Percentiles rank a stretch among this genome's conserved stretches.
These are phyloP conservation scores for Nettapus auritus DNA, from an alignment of 2,113 vertebrate genomes.

Conservation along the genomic window DNA sequence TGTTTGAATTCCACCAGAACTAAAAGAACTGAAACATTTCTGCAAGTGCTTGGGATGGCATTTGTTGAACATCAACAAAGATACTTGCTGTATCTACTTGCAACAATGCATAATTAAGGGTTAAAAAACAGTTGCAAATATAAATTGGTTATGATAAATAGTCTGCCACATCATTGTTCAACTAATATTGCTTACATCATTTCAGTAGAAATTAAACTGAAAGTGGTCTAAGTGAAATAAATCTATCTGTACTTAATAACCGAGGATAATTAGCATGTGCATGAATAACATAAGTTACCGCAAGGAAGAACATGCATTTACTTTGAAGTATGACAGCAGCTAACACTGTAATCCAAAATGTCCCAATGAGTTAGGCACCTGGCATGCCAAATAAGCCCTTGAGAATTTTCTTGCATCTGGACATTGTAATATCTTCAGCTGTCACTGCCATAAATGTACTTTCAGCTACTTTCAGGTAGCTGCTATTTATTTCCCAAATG, in stretches of 20 bases:
- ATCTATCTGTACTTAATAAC: background rate
- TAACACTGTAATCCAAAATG: background rate
- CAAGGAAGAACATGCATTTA: background rate
- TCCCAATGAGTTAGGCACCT: background rate
- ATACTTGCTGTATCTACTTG: background rate
- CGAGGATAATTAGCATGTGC: background rate
- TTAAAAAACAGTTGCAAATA: background rate
- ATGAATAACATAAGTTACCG: background rate
- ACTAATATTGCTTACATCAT: background rate
- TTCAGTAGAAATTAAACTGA: background rate
- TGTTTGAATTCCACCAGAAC: background rate
- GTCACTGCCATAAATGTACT: background rate
- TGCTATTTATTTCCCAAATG: background rate
- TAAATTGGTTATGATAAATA: background rate
- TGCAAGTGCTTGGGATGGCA: background rate
- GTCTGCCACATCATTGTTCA: background rate
- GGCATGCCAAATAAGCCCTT: background rate
- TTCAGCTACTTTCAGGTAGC: too few species aligned
- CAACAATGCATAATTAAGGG: background rate
- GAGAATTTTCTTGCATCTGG: background rate
- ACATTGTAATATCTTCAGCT: background rate
- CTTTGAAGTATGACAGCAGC: background rate
- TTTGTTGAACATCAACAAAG: background rate
- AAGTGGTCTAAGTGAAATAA: background rate
- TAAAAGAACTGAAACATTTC: background rate